Base-by-base conservation (phyloP, 2,888 invertebrate genomes). In the Emmelina monodactyla region DNA sequence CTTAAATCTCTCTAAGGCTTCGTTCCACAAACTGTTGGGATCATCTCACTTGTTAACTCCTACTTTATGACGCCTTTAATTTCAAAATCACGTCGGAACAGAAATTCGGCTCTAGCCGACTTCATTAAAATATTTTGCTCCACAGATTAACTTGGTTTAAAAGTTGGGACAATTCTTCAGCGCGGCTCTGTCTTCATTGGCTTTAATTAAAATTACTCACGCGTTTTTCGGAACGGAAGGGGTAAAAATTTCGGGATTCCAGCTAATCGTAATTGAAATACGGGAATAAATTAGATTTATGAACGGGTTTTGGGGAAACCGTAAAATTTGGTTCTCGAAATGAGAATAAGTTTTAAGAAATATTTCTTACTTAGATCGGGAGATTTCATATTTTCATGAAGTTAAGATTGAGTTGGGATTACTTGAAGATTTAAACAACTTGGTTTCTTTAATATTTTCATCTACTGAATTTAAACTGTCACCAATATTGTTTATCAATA, bases 51-150 rank as follows among this genome's bases (percentile, higher is more conserved):
- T 47, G 45, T 44, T 46, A 47, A 49, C 45, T 40, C 43, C 30
- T 56, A 60, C 45, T 51, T 55, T 52, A 37, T 41, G 50, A 47
- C 42, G 52, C 50, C 52, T 55, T 53, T 58, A 57, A 63, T 63
- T 62, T 59, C 46, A 59, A 52, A 65, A 65, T 65, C 59, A 62
- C 47, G 53, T 45, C 41, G 38, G 38, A 43, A 37, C 39, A 40
- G 41, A 60, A 59, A 58, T 52, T 55, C 49, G 44, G 51, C 45
- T 51, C 47, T 40, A 25, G 25, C 48, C 45, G 55, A 62, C 55
- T 67, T 67, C 61, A 66, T 70, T 68, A 67, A 69, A 69, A 69
- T 65, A 64, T 66, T 68, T 64, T 55, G 51, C 57, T 49, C 43
- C 46, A 51, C 53, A 53, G 55, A 61, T 58, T 62, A 62, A 25